phyloP scores from a whole-genome alignment of 2,113 vertebrate species.

The Festucalex cinctus region DNA sequence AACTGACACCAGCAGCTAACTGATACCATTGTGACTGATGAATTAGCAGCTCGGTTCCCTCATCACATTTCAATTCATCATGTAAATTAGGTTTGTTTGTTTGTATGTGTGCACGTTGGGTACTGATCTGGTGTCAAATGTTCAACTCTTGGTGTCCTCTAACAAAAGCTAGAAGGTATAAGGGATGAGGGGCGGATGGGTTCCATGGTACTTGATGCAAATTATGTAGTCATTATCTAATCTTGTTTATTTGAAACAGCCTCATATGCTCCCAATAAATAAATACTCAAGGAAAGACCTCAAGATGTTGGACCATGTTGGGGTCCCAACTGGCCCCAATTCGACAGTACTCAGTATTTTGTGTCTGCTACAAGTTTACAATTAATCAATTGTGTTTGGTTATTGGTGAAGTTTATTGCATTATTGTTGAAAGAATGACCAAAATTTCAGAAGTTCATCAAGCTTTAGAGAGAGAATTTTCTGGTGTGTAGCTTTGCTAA shows the following conservation, averaged over 20 bases:
- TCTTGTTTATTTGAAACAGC: neutral
- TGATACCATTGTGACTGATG: neutral
- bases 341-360: too few relatives aligned
- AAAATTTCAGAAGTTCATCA: neutral
- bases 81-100: neutral
- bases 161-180: slow-evolving; percentile 12
- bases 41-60: neutral
- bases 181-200: neutral
- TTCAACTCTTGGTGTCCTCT: slow-evolving; percentile 35
- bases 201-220: neutral
- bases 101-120: slow-evolving; percentile 10
- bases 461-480: too few relatives aligned
- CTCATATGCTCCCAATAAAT: too few relatives aligned
- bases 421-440: neutral
- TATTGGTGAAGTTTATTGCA: neutral
- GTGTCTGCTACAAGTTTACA: too few relatives aligned
- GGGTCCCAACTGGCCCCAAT: too few relatives aligned
- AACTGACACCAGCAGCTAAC: neutral
- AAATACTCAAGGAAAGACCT: too few relatives aligned
- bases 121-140: slow-evolving; percentile 51
- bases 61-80: slow-evolving; percentile 1
- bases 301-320: too few relatives aligned
- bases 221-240: neutral
- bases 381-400: too few relatives aligned
- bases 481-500: too few relatives aligned